Evolutionary conservation across 2,797 vertebrate species (phyloP), one percentile per base, ranked within the genome.

Genomic region (Prunella strophiata): DNA sequence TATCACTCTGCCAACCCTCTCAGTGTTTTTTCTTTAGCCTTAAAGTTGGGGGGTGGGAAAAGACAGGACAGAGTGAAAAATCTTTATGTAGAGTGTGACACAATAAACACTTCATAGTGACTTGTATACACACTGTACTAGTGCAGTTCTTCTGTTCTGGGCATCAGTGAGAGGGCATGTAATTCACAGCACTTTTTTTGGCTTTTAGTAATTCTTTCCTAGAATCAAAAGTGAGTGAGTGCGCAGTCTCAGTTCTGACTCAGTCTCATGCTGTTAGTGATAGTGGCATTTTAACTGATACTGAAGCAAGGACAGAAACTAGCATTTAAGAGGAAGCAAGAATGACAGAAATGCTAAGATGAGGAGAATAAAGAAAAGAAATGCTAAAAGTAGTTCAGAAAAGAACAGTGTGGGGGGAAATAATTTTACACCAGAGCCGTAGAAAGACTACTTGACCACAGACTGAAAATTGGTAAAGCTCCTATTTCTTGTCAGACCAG

Each of bases 221-320:
- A 12, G 57, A 93, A 65, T 84, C 58, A 82, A 73, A 90, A 87
- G 27, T 20, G 77, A 74, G 50, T 27, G 79, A 87, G 38, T 87
- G 54, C 30, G 4, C 81, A 67, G 67, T 52, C 85, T 91, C 83
- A 10, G 5, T 88, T 93, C 77, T 96, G 91, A 95, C 71, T 96
- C 94, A 92, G 80, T 30, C 85, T 89, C 82, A 70, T 57, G 88
- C 88, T 86, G 88, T 88, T 86, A 83, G 73, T 71, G 88, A 82
- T 75, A 90, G 91, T 90, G 93, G 57, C 71, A 65, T 93, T 96
- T 95, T 71, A 94, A 93, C 74, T 87, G 91, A 22, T 88, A 47
- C 0, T 59, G 59, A 91, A 74, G 52, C 48, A 79, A 63, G 66
- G 73, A 93, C 85, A 94, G 92, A 86, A 93, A 70, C 54, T 59